Evolutionary conservation across 2,888 invertebrate species (phyloP).

Genomic region (Euplexia lucipara): DNA sequence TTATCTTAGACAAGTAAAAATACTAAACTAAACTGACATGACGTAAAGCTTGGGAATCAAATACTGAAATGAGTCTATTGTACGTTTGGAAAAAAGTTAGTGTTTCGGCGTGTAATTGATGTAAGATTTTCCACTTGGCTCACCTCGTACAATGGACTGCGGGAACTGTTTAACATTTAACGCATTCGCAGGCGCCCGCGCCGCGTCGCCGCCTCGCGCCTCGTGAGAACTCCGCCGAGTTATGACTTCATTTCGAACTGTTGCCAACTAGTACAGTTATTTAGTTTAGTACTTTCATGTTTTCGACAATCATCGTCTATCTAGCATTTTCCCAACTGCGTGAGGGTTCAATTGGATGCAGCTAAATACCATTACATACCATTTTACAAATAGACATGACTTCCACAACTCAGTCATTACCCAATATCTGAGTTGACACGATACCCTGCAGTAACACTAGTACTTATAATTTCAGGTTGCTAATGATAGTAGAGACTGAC

Average conservation of each 20-base stretch:
- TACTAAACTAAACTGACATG: slow-evolving; percentile 33
- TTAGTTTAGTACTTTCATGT: slow-evolving; percentile 35
- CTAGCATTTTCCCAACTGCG: no score
- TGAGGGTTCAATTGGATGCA: no score
- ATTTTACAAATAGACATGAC: no score
- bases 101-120: slow-evolving; percentile 80
- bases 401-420: no score
- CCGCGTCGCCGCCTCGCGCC: slow-evolving; percentile 47
- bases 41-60: slow-evolving; percentile 60
- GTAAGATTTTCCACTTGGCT: slow-evolving; percentile 82
- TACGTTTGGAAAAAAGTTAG: slow-evolving; percentile 63
- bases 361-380: no score
- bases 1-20: slow-evolving; percentile 23
- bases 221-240: slow-evolving; percentile 67
- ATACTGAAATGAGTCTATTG: slow-evolving; percentile 63
- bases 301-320: slow-evolving; percentile 25
- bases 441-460: no score
- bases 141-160: slow-evolving; percentile 76
- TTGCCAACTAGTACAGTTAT: slow-evolving; percentile 60
- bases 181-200: slow-evolving; percentile 64
- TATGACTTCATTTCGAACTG: slow-evolving; percentile 59
- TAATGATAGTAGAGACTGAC: no score
- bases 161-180: slow-evolving; percentile 83
- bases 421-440: no score
- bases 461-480: no score